A percentile compares a stretch with the other conserved stretches of the same genome.
Conservation (phyloP, 1,140 invertebrate genomes). For the Neodiprion virginianus region DNA sequence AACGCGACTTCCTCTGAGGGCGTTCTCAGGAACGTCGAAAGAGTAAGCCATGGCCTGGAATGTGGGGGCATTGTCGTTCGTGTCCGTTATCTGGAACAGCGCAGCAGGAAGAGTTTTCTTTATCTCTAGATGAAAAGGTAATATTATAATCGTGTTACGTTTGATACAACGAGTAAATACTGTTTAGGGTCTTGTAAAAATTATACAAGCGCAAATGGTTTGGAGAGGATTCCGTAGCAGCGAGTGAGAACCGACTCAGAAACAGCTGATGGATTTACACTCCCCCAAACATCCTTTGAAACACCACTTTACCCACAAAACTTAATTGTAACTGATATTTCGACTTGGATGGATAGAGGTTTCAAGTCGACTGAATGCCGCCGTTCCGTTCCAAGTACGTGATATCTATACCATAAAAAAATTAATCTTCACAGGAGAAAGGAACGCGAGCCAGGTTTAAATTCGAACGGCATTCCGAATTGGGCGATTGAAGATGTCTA, state of each 20-base stretch:
- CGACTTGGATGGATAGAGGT: too few species aligned
- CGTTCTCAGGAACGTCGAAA: slow-evolving; percentile 89
- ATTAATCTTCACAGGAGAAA: not conserved
- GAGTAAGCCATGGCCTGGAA: slow-evolving; percentile 86
- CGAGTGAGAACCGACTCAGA: too few species aligned
- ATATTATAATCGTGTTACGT: not conserved
- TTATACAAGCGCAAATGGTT: slow-evolving; percentile 17
- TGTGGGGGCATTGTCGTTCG: slow-evolving; percentile 92
- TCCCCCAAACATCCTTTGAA: too few species aligned
- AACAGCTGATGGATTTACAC: too few species aligned
- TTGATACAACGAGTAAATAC: not conserved
- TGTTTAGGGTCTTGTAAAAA: not conserved
- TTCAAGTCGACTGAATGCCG: too few species aligned
- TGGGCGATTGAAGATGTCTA: slow-evolving; percentile 12
- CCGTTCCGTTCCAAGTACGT: too few species aligned
- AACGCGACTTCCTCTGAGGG: slow-evolving; percentile 78
- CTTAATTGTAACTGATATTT: too few species aligned
- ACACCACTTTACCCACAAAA: too few species aligned
- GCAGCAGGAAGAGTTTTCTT: not conserved
- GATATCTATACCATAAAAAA: too few species aligned
- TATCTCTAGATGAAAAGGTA: not conserved
- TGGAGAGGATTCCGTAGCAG: too few species aligned
- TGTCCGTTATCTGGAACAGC: slow-evolving; percentile 80
- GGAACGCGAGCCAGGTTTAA: slow-evolving; percentile 4
- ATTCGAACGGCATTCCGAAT: slow-evolving; percentile 9